These are phyloP conservation scores for Troilus luridus DNA, from an alignment of 2,888 invertebrate genomes.

Conservation along the genomic window DNA sequence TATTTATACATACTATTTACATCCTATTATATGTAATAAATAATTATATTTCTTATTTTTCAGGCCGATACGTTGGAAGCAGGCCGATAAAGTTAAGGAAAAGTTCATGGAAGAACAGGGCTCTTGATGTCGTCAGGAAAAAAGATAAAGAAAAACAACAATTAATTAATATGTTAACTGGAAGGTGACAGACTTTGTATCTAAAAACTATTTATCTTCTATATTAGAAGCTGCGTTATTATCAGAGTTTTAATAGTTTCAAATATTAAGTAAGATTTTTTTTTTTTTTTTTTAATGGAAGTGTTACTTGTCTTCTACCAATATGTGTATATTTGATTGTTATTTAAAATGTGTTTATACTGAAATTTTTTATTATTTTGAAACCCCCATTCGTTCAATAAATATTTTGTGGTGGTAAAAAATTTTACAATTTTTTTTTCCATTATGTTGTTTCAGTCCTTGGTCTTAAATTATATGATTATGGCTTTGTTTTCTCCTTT, in stretches of 20 bases:
- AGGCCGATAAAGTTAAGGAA: slow-evolving; percentile 97
- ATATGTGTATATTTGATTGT: background rate
- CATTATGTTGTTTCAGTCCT: background rate
- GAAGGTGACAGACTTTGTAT: slow-evolving; percentile 64
- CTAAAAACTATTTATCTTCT: slow-evolving; percentile 36
- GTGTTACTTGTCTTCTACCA: background rate
- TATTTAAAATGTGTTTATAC: slow-evolving; percentile 18
- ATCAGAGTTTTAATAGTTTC: slow-evolving; percentile 1
- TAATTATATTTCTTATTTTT: slow-evolving; percentile 67
- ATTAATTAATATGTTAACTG: slow-evolving; percentile 80
- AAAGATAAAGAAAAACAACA: slow-evolving; percentile 96
- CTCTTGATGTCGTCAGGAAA: slow-evolving; percentile 92
- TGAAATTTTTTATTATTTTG: background rate
- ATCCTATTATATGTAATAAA: slow-evolving; percentile 9
- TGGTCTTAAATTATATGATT: too few species aligned
- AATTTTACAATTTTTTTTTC: background rate
- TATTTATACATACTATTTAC: too few species aligned
- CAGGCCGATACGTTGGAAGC: slow-evolving; percentile 98
- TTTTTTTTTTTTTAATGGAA: background rate
- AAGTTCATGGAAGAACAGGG: slow-evolving; percentile 95
- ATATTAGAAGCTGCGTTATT: slow-evolving; percentile 50
- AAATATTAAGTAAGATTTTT: background rate
- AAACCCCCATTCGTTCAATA: background rate
- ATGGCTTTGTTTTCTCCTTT: background rate
- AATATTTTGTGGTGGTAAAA: background rate